These are phyloP conservation scores for Trichopria drosophilae DNA, from an alignment of 2,888 invertebrate species.

Conservation along the genomic window DNA sequence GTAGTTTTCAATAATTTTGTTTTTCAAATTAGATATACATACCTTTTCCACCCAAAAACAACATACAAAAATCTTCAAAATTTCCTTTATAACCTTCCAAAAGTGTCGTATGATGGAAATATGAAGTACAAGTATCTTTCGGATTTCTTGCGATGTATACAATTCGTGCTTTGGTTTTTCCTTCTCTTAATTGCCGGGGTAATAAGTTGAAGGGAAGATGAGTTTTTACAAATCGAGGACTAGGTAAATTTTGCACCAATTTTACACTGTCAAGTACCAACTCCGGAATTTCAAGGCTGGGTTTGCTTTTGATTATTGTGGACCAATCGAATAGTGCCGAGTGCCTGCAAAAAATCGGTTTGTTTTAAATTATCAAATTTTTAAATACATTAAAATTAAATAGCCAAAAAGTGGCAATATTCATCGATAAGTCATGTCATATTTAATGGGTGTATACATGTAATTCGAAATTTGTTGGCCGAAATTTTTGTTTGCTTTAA, in stretches of 20 bases:
- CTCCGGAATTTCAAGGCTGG: conserved; percentile 42
- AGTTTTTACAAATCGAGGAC: conserved; percentile 67
- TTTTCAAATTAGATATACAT: conserved; percentile 17
- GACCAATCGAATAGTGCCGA: conserved; percentile 57
- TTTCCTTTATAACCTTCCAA: conserved; percentile 62
- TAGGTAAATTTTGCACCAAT: conserved; percentile 55
- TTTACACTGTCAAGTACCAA: conserved; percentile 43
- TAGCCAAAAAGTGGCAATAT: too few species aligned
- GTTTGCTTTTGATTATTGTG: conserved; percentile 44
- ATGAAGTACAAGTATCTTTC: conserved; percentile 72
- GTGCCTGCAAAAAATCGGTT: conserved; percentile 29
- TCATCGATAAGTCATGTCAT: too few species aligned
- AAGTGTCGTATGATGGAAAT: conserved; percentile 69
- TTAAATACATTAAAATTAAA: background rate
- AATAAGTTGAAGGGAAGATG: conserved; percentile 67
- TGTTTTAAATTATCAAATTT: background rate
- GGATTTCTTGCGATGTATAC: conserved; percentile 74
- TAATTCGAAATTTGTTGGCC: too few species aligned
- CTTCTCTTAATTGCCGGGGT: conserved; percentile 60
- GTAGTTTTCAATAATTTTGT: too few species aligned
- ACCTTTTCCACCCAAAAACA: conserved; percentile 66
- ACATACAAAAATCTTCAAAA: conserved; percentile 65
- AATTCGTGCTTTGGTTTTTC: conserved; percentile 60
- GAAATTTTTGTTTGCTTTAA: too few species aligned
- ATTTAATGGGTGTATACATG: too few species aligned